Evolutionary conservation across 1,140 invertebrate species (phyloP), one percentile per base, ranked within the genome.

Genomic region (Trialeurodes vaporariorum): DNA sequence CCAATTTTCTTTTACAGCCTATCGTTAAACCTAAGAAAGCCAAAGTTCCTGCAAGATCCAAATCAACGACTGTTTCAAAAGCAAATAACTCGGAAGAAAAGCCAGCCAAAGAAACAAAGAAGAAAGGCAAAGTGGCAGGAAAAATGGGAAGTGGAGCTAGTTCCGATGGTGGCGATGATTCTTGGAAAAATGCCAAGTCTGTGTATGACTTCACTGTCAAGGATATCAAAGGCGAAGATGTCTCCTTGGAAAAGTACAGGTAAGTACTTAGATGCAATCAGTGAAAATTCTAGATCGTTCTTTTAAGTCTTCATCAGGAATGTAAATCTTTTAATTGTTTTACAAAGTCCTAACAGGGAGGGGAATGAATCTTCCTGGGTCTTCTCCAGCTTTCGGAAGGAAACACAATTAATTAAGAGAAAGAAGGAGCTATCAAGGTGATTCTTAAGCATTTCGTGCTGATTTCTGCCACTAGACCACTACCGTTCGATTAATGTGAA

Each of bases 161-260:
- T n/a, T 49, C 34, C 5, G 34, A 5, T 9, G 17, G 34, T 49
- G 5, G 5, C 17, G 34, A 49, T 49, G 34, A 49, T 5, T 49
- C 34, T 9, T 84, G 81, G 80, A 82, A 83, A 71, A 82, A 80
- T 65, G 87, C 88, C 1, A 77, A 77, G 34, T 84, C 86, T 1
- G 83, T 93, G 61, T 92, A 92, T 73, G 86, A 90, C 63, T 92
- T 92, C 72, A 84, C 80, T 49, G 89, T 87, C 0, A 82, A 81
- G 59, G 86, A 91, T 73, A 90, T 90, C 27, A 78, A 87, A 71
- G 90, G 89, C 17, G 83, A 90, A 58, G 81, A 85, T 62, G 82
- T 92, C 1, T 82, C 85, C 0, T 73, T 93, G 66, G 83, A 86
- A 2, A 87, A 88, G 75, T 93, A 90, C 76, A 83, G 76, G 82